phyloP scores from a whole-genome alignment of 2,797 vertebrate genomes.

The Pangasius krempfi region DNA sequence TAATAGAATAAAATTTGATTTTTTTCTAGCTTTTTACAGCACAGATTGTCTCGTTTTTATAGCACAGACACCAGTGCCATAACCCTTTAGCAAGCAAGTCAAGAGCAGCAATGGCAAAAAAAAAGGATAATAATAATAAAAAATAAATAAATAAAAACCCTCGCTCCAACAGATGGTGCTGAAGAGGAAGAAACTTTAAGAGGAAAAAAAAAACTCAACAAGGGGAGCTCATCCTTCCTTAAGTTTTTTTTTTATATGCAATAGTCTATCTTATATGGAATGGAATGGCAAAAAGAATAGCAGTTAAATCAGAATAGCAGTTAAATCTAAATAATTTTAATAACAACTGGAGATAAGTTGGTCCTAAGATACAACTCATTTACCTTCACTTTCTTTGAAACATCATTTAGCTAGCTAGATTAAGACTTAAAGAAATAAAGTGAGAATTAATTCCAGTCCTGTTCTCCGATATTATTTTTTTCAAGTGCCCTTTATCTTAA shows the following conservation, averaged over 20 bases:
- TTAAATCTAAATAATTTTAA: background rate
- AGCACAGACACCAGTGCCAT: background rate
- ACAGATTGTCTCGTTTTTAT: background rate
- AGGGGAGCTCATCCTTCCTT: background rate
- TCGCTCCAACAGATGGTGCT: background rate
- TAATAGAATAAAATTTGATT: background rate
- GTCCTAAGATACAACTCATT: background rate
- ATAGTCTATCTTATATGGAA: background rate
- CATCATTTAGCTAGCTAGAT: background rate
- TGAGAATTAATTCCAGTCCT: background rate
- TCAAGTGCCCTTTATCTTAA: background rate
- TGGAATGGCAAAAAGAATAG: background rate
- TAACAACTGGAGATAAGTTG: background rate
- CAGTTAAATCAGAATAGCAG: background rate
- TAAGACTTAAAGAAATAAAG: background rate
- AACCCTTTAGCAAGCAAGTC: background rate
- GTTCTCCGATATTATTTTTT: background rate
- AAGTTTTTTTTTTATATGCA: no score
- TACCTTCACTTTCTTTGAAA: background rate
- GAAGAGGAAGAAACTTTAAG: background rate
- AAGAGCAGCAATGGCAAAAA: background rate
- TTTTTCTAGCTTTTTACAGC: background rate
- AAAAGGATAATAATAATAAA: background rate
- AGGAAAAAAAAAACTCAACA: background rate
- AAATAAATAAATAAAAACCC: background rate